These are phyloP conservation scores for Cryptus viduatorius DNA, from an alignment of 2,888 invertebrate genomes.

Conservation along the genomic window DNA sequence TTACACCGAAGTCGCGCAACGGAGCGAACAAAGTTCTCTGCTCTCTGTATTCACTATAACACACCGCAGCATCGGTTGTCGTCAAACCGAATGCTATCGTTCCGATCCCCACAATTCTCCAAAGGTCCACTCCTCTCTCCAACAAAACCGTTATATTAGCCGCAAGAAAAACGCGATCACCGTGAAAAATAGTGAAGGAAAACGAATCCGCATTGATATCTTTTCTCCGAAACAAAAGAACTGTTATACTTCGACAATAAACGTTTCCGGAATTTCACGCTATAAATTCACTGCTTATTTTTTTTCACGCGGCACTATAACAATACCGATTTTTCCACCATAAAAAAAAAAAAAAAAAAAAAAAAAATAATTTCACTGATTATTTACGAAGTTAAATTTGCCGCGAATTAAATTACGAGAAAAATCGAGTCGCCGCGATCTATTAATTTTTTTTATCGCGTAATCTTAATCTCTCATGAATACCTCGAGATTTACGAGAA, in stretches of 20 bases:
- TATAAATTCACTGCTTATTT: background rate
- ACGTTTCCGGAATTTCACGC: background rate
- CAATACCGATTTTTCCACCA: background rate
- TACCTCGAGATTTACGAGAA: conserved; percentile 23
- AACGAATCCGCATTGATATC: conserved; percentile 40
- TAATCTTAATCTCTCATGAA: background rate
- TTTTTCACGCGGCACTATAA: background rate
- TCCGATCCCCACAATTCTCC: conserved; percentile 10
- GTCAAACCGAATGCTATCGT: conserved; percentile 53
- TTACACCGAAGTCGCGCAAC: conserved; percentile 7
- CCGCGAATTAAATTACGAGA: background rate
- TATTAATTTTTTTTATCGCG: background rate
- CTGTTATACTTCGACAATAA: too few relatives aligned
- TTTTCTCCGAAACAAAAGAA: conserved; percentile 45
- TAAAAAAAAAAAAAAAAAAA: background rate
- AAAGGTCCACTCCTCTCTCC: background rate
- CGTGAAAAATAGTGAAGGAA: conserved; percentile 10
- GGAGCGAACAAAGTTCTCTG: background rate
- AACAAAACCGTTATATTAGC: conserved; percentile 9
- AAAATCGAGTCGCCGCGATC: background rate
- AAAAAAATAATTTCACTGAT: background rate
- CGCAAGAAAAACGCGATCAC: conserved; percentile 26
- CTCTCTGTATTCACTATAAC: conserved; percentile 4
- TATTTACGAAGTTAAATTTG: background rate
- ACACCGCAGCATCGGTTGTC: conserved; percentile 54